Conservation (phyloP, 2,113 vertebrate genomes). For the Lynx canadensis region DNA sequence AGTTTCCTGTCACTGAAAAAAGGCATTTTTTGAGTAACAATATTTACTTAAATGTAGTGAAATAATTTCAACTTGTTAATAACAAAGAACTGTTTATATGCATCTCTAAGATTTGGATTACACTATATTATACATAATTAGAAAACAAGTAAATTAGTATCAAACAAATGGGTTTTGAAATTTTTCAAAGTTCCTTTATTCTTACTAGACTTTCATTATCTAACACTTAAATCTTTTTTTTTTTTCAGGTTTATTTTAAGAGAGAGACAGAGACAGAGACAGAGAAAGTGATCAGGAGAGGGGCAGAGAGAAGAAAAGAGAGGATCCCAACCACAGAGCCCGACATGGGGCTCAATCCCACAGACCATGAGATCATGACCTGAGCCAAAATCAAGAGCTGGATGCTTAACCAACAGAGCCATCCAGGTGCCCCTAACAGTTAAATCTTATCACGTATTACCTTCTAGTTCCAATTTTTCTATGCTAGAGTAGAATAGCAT, state of each 20-base stretch:
- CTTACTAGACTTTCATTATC: not conserved
- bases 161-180: not conserved
- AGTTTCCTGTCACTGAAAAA: not conserved
- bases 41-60: not conserved
- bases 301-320: too few species aligned
- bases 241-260: too few species aligned
- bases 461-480: not conserved
- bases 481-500: not conserved
- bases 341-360: too few species aligned
- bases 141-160: not conserved
- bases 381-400: too few species aligned
- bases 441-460: not conserved
- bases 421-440: not conserved
- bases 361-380: too few species aligned
- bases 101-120: not conserved
- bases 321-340: too few species aligned
- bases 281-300: too few species aligned
- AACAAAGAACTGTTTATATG: not conserved
- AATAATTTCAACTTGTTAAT: not conserved
- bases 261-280: too few species aligned
- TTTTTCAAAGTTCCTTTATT: not conserved
- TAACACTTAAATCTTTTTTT: not conserved
- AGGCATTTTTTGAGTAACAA: not conserved
- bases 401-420: too few species aligned
- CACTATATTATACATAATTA: not conserved